Base-by-base conservation (phyloP, 2,797 vertebrate genomes). In the Pampus argenteus region DNA sequence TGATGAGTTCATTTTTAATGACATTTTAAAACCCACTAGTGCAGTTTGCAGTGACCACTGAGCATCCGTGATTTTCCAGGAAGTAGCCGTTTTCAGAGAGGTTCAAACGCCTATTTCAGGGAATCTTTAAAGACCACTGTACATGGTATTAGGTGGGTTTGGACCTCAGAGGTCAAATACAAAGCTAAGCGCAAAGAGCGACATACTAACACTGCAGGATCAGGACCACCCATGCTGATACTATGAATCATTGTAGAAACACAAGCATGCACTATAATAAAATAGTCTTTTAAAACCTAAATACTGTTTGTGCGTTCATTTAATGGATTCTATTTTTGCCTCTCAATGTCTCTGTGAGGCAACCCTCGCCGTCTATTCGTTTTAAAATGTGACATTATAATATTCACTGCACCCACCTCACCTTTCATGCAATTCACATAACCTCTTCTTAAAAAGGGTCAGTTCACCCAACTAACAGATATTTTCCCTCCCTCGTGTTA, bases 181-280 rank as follows among this genome's bases (percentile, higher is more conserved):
- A 69, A 56, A 42, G 56, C 63, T 63, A 0, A 7, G 57, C n/a
- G 42, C 51, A 58, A 2, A 47, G 54, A 59, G 26, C n/a, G n/a
- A 51, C 59, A 65, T 22, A 42, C 55, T 25, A 61, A 76, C 56
- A 31, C 44, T 26, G 26, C 6, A 15, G 48, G 57, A 38, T 76
- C 74, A 68, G 38, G 66, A 78, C 80, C 78, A 78, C 75, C 80
- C 29, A 26, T 23, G 31, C n/a, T 31, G 22, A 8, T 31, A 56
- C 31, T 40, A 31, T 57, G 34, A 65, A 9, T 2, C 13, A 9
- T 23, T 55, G 15, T 10, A 36, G 22, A 51, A 57, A 45, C 20
- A 48, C 47, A 60, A 51, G 8, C 60, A 25, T 17, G 7, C 7
- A 45, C 20, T 17, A 44, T 5, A 5, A 29, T 29, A 29, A 42